These are phyloP conservation scores for Limnephilus rhombicus DNA, from an alignment of 2,888 invertebrate species.

Conservation along the genomic window DNA sequence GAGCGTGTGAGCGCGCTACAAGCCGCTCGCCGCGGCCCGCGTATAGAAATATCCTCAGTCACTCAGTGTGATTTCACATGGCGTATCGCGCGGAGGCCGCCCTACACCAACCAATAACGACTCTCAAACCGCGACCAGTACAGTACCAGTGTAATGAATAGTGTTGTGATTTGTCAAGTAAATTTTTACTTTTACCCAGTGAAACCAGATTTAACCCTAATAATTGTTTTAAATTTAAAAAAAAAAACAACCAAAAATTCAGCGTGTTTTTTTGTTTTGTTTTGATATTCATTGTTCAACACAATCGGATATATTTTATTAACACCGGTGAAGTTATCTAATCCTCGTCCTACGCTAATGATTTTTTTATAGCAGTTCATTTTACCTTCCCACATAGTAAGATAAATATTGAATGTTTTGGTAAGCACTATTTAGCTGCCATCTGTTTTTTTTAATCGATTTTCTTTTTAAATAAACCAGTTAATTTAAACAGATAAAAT, in stretches of 20 bases:
- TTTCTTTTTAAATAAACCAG: not conserved
- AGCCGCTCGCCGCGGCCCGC: not conserved
- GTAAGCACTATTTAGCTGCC: not conserved
- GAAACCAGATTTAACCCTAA: not conserved
- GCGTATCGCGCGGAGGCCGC: constrained; percentile 13
- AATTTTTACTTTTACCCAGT: not conserved
- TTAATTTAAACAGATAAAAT: not conserved
- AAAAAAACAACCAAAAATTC: not conserved
- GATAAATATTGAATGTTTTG: not conserved
- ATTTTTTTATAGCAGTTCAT: not conserved
- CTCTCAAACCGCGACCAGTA: not conserved
- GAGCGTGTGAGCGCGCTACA: not conserved
- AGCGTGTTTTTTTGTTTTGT: not conserved
- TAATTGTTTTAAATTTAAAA: not conserved
- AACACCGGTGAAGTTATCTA: not conserved
- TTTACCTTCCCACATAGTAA: not conserved
- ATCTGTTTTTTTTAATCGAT: not conserved
- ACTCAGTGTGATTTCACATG: constrained; percentile 41
- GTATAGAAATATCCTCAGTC: constrained; percentile 9
- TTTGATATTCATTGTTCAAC: not conserved
- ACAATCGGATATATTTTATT: not conserved
- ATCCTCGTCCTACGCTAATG: not conserved
- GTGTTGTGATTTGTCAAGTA: not conserved
- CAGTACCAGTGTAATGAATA: not conserved
- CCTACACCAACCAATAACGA: not conserved